Base-by-base conservation (phyloP, 1,140 invertebrate species). In the Zaprionus inermis region DNA sequence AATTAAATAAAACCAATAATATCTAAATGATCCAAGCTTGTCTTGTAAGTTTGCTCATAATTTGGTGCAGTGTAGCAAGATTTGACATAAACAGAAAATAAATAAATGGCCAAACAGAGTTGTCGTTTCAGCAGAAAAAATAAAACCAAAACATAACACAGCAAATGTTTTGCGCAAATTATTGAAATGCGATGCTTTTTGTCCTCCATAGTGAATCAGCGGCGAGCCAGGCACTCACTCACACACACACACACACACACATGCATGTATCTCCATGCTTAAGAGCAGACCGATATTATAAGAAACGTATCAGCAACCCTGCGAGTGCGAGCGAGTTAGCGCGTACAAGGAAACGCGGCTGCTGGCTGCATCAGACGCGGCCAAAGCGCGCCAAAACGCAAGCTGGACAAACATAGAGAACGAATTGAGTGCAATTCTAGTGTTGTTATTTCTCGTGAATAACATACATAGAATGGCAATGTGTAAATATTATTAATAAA, bases 301-400 rank as follows among this genome's bases (percentile, higher is more conserved):
- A 38, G 12, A 20, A 9, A 5, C 24, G 20, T 6, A 56, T 10
- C 11, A 22, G 16, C 58, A 51, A 24, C 28, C 36, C 51, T 57
- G 51, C 7, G 4, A 54, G 72, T 70, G 59, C 46, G 55, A 71
- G 30, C 28, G 60, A 71, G 68, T 18, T 11, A 30, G 46, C 59
- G 28, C 24, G 41, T n/a, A 28, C n/a, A 16, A 24, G 12, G 1
- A 36, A 30, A 36, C 46, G 52, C 41, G 18, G 30, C 52, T 58
- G 65, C 49, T 54, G 49, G 49, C 30, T 68, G 30, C 59, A 46
- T 32, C 57, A 77, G 56, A 73, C 64, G 74, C 74, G 64, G 22
- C 18, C 18, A 74, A 74, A 70, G 66, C 75, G 70, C 78, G 78
- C 78, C 78, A 79, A 78, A 79, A 76, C 60, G 46, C 49, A 59